phyloP scores from a whole-genome alignment of 2,888 invertebrate species.

The Heteromurus nitidus region DNA sequence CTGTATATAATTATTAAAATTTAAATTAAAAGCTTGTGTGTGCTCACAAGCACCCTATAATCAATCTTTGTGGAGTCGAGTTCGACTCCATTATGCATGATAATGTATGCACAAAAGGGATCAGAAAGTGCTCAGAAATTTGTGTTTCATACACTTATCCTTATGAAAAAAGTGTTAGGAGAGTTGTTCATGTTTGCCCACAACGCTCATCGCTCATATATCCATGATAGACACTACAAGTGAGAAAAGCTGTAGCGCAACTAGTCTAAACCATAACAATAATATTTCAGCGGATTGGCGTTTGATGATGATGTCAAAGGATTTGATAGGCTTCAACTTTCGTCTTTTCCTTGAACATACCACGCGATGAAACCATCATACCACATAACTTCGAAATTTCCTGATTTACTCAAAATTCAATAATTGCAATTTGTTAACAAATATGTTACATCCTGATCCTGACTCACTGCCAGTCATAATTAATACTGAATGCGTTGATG shows the following conservation, averaged over 20 bases:
- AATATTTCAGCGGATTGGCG: constrained; percentile 33
- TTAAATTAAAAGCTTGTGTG: constrained; percentile 44
- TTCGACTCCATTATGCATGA: constrained; percentile 28
- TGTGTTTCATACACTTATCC: too few species aligned
- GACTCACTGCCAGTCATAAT: too few species aligned
- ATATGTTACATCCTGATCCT: too few species aligned
- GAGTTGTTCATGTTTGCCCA: too few species aligned
- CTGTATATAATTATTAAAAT: constrained; percentile 50
- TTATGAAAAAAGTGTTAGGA: too few species aligned
- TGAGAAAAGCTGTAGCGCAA: constrained; percentile 24
- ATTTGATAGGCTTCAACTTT: constrained; percentile 32
- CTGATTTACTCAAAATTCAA: too few species aligned
- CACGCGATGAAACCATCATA: too few species aligned
- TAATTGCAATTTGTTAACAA: too few species aligned
- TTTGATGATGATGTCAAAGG: constrained; percentile 53
- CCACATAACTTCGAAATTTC: too few species aligned
- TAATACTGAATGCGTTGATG: too few species aligned
- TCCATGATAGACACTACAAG: background rate
- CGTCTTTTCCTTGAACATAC: too few species aligned
- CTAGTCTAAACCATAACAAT: constrained; percentile 33
- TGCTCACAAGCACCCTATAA: constrained; percentile 43
- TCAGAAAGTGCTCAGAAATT: background rate
- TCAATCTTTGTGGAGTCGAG: constrained; percentile 40
- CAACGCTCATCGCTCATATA: background rate
- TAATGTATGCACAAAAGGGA: constrained; percentile 20